These are phyloP conservation scores for Ecliptopera silaceata DNA, from an alignment of 2,888 invertebrate species.

Conservation along the genomic window DNA sequence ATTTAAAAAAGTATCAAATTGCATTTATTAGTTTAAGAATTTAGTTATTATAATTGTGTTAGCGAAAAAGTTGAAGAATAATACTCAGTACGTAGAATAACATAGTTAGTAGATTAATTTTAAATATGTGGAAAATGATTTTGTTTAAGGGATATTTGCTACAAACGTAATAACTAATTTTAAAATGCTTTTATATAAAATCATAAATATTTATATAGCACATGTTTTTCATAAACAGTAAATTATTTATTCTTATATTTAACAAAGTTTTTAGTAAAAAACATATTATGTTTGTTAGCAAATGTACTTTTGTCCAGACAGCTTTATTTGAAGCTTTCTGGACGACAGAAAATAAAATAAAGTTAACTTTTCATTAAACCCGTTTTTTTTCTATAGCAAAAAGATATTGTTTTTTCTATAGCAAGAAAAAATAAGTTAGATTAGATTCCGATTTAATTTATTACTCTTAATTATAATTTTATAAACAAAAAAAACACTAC, in stretches of 20 bases:
- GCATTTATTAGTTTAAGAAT: constrained; percentile 19
- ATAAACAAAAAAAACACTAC: not conserved
- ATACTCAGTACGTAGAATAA: constrained; percentile 16
- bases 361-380: not conserved
- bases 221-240: no score
- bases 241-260: no score
- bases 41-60: not conserved
- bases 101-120: constrained; percentile 24
- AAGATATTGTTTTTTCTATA: no score
- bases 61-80: not conserved
- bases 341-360: constrained; percentile 31
- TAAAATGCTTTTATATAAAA: no score
- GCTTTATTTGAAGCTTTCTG: constrained; percentile 36
- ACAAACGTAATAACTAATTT: constrained; percentile 29
- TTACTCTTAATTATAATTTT: no score
- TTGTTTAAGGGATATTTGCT: constrained; percentile 44
- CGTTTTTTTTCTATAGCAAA: no score
- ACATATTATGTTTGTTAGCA: constrained; percentile 29
- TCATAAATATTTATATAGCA: no score
- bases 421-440: no score
- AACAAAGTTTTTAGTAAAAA: not conserved
- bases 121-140: constrained; percentile 28
- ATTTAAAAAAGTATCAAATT: constrained; percentile 8
- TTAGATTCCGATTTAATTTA: not conserved
- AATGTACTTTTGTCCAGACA: constrained; percentile 40